Evolutionary conservation across 2,113 vertebrate species (phyloP), one percentile per base, ranked within the genome.

Genomic region (Ginglymostoma cirratum): DNA sequence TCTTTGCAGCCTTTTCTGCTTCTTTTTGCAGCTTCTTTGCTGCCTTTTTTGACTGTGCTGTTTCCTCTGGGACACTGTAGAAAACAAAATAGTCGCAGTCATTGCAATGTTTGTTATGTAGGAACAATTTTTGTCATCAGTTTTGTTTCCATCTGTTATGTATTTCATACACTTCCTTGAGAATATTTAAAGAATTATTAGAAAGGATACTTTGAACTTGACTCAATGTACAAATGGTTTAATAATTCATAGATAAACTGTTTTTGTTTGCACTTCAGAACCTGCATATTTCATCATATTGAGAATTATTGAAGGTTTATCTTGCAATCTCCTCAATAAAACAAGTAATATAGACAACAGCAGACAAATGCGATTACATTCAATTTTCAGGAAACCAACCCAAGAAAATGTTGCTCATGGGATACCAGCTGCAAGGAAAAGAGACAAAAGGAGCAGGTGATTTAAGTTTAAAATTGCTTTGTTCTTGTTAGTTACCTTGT

Each of bases 11-110:
- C 97, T 98, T 98, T 96, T 96, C 97, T 27, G 98, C 98, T 98
- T 99, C 98, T 98, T 99, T 97, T 96, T 98, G 97, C 97, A 98
- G 97, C 98, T 98, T 98, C 97, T 98, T 98, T 96, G 97, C 97
- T 95, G 96, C 97, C 97, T 98, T 98, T 98, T 98, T 98, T 96
- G 98, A 97, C 97, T 97, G 97, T 92, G 97, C 97, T 97, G 98
- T 97, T 97, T 98, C 97, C 96, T 97, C 98, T 97, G 97, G 97
- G 96, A 97, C 97, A 96, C 98, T 98, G 97, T 78, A 96, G 96
- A 97, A 98, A 98, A 98, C 98, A 98, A 97, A 97, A 96, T 96
- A 96, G 96, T 45, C 89, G 67, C 8, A 66, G 42, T 95, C 67
- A 95, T 27, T 95, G 67, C 48, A 48, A 76, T 95, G 42, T 6